Percentiles rank a stretch among this genome's conserved stretches.
Evolutionary conservation across 1,140 invertebrate genomes (phyloP).

Genomic region (Amphibalanus amphitrite): DNA sequence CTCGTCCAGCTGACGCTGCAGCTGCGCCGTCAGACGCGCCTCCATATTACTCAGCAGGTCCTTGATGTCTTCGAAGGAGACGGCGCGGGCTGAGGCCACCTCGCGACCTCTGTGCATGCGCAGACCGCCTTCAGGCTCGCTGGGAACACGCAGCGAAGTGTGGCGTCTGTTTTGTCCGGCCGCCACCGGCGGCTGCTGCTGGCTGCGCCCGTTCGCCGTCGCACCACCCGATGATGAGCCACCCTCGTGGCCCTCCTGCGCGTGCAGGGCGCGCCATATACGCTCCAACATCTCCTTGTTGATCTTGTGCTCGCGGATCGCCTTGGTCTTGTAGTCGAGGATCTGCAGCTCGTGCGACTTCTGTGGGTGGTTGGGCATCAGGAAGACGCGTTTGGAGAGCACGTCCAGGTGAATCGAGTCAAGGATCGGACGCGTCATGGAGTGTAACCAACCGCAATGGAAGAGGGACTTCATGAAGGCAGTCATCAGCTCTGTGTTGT

Average conservation of each 20-base stretch:
- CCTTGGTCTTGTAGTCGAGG: constrained; percentile 4
- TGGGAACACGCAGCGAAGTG: neutral
- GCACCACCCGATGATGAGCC: neutral
- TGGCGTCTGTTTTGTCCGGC: neutral
- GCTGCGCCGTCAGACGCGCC: neutral
- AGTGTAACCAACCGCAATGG: constrained; percentile 9
- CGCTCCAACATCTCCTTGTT: constrained; percentile 1
- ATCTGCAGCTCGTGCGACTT: constrained; percentile 9
- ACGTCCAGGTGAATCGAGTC: neutral
- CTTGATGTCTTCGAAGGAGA: neutral
- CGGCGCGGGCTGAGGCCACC: neutral
- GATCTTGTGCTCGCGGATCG: neutral
- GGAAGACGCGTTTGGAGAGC: constrained; percentile 10
- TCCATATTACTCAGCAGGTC: constrained; percentile 2
- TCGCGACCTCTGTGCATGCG: neutral
- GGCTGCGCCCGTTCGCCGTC: neutral
- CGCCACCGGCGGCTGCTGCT: neutral
- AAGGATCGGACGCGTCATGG: neutral
- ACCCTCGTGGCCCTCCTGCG: neutral
- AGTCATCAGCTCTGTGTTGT: constrained; percentile 25
- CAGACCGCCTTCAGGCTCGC: neutral
- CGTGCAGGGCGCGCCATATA: neutral
- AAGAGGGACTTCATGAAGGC: constrained; percentile 11
- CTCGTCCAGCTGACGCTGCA: neutral
- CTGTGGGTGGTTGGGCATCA: constrained; percentile 15